These are phyloP conservation scores for Sciurus vulgaris DNA, from an alignment of 2,797 vertebrate species.

Conservation along the genomic window DNA sequence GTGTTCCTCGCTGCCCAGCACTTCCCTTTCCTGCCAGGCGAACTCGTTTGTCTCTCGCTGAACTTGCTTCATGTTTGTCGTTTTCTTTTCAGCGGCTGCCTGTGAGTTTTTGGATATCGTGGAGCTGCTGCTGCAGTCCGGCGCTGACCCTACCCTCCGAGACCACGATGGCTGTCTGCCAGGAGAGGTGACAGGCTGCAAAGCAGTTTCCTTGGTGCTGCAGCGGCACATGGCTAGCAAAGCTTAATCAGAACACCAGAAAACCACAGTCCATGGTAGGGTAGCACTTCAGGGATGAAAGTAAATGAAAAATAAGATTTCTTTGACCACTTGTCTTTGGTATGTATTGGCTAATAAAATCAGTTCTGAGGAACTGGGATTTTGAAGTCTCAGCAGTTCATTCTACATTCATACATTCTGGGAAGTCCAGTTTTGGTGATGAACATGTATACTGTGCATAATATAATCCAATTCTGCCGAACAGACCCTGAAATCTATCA, in stretches of 20 bases:
- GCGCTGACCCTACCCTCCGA: constrained; percentile 94
- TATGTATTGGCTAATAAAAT: constrained; percentile 67
- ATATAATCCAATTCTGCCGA: constrained; percentile 75
- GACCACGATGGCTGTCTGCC: constrained; percentile 97
- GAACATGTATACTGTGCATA: constrained; percentile 47
- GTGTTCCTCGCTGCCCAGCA: not conserved
- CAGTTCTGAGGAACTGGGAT: constrained; percentile 62
- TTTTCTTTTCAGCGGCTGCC: constrained; percentile 91
- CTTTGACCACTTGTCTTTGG: constrained; percentile 58
- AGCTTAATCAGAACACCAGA: constrained; percentile 85
- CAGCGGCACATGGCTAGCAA: constrained; percentile 90
- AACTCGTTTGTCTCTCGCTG: not conserved
- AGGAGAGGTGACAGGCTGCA: constrained; percentile 95
- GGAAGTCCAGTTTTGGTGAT: constrained; percentile 50
- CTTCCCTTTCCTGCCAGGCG: accelerated
- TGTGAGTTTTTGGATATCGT: constrained; percentile 97
- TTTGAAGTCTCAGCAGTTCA: constrained; percentile 76
- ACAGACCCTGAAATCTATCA: constrained; percentile 76
- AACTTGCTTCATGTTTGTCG: not conserved
- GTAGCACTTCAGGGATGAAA: not conserved
- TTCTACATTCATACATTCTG: constrained; percentile 63
- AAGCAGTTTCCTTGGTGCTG: constrained; percentile 92
- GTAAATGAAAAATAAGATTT: constrained; percentile 38
- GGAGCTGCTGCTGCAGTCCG: constrained; percentile 94
- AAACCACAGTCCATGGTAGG: not conserved